These are phyloP conservation scores for Onychomys torridus DNA, from an alignment of 2,797 vertebrate species.

Conservation along the genomic window DNA sequence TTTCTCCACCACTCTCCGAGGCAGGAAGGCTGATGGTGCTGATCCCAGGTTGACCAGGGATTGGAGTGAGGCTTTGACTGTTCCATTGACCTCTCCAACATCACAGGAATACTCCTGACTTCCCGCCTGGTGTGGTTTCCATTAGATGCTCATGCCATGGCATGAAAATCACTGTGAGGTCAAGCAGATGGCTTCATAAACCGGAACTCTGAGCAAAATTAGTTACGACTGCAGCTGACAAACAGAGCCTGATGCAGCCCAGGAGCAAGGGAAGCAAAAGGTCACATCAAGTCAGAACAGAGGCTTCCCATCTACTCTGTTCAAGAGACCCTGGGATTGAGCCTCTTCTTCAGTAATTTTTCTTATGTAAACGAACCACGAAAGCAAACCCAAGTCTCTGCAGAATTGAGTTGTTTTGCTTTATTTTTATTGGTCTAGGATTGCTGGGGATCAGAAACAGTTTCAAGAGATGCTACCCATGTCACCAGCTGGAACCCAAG, in stretches of 20 bases:
- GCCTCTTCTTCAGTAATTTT: constrained; percentile 37
- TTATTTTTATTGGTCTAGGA: constrained; percentile 62
- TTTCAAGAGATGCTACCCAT: constrained; percentile 40
- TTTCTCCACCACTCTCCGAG: background rate
- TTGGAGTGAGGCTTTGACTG: background rate
- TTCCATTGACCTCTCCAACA: background rate
- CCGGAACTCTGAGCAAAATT: constrained; percentile 58
- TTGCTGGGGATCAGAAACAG: constrained; percentile 38
- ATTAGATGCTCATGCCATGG: constrained; percentile 3
- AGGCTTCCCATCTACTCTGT: background rate
- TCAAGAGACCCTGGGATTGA: background rate
- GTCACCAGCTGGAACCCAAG: constrained; percentile 64
- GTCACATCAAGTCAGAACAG: background rate
- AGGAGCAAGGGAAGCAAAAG: constrained; percentile 19
- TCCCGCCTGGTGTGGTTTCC: constrained; percentile 39
- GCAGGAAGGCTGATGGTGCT: background rate
- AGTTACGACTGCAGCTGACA: constrained; percentile 32
- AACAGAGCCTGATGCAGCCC: background rate
- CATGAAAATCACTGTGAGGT: constrained; percentile 50
- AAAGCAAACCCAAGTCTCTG: constrained; percentile 1
- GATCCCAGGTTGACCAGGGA: constrained; percentile 5
- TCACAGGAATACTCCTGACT: background rate
- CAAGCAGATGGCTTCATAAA: constrained; percentile 45
- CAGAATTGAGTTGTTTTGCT: constrained; percentile 41
- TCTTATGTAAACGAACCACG: background rate